A percentile compares a stretch with the other conserved stretches of the same genome.
Conservation (phyloP, 2,797 vertebrate genomes). For the Myotis findleyi region DNA sequence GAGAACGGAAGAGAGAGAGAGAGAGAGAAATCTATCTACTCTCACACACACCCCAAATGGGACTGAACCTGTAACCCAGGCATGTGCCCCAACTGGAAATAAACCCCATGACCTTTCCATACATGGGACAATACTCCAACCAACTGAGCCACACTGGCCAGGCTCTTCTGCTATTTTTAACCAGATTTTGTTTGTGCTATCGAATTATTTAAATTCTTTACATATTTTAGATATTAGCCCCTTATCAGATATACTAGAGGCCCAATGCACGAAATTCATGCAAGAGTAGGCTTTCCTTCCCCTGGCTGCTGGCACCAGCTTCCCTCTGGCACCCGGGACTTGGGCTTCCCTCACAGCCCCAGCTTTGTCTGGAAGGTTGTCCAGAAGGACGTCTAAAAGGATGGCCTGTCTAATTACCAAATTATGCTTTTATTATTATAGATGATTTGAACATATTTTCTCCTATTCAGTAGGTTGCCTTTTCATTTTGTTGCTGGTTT, state of each 20-base stretch:
- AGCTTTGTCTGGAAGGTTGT: no score
- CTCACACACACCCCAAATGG: no score
- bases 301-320: no score
- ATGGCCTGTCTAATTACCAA: no score
- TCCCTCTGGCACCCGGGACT: no score
- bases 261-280: no score
- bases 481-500: not conserved
- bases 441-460: not conserved
- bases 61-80: not conserved
- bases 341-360: no score
- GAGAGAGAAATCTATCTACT: not conserved
- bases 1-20: no score
- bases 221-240: not conserved
- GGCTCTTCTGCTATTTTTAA: not conserved
- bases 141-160: not conserved
- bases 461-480: not conserved
- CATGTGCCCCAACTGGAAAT: not conserved
- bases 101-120: not conserved
- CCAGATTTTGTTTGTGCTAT: not conserved
- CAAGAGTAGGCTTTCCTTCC: no score
- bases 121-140: not conserved
- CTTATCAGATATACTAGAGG: not conserved
- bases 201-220: not conserved
- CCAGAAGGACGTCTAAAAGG: no score
- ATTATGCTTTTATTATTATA: no score